A percentile compares a stretch with the other conserved stretches of the same genome.
These are phyloP conservation scores for Rhynchophorus ferrugineus DNA, from an alignment of 1,140 invertebrate genomes.

Conservation along the genomic window DNA sequence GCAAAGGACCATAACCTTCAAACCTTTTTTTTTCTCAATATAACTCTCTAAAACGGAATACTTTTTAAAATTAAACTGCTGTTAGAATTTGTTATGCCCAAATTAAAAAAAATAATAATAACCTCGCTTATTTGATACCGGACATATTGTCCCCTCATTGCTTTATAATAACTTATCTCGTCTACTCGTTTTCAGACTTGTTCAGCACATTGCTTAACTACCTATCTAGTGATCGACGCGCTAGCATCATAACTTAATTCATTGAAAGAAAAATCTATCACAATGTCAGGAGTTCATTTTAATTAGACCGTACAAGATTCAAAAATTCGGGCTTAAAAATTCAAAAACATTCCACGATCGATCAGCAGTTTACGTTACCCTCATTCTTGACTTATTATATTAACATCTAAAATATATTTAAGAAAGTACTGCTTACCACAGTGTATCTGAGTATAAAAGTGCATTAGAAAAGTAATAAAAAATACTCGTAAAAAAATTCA, in stretches of 20 bases:
- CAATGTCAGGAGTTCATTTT: too few relatives aligned
- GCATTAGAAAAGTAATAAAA: slow-evolving; percentile 27
- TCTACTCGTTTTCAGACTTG: not conserved
- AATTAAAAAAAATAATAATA: not conserved
- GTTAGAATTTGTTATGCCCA: not conserved
- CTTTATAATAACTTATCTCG: not conserved
- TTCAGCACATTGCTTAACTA: not conserved
- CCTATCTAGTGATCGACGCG: too few relatives aligned
- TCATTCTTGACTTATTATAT: slow-evolving; percentile 3
- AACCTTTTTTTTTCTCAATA: too few relatives aligned
- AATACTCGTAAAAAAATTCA: slow-evolving; percentile 26
- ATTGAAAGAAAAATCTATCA: too few relatives aligned
- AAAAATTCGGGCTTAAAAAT: not conserved
- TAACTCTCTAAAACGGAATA: not conserved
- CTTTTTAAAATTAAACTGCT: not conserved
- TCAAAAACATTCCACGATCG: not conserved
- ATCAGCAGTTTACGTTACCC: not conserved
- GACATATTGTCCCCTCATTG: not conserved
- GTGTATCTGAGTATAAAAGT: slow-evolving; percentile 24
- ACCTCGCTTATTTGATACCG: too few relatives aligned
- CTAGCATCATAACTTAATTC: too few relatives aligned
- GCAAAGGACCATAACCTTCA: not conserved
- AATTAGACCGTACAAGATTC: not conserved
- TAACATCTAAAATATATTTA: slow-evolving; percentile 4
- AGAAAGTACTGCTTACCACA: slow-evolving; percentile 10